A percentile compares a stretch with the other conserved stretches of the same genome.
phyloP scores from a whole-genome alignment of 2,113 vertebrate species.

The Poecile atricapillus region DNA sequence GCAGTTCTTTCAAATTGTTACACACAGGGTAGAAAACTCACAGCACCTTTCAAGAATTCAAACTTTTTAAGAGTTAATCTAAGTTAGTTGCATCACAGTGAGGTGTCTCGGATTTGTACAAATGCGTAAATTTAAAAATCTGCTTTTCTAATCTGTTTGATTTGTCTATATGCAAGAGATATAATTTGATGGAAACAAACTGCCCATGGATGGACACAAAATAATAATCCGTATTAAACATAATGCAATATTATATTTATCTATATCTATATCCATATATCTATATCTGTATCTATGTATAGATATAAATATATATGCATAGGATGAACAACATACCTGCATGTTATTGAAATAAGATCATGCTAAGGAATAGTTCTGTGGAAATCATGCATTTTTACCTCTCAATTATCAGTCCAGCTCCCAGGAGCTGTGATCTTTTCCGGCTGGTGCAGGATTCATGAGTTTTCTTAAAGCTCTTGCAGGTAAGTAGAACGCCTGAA shows the following conservation, averaged over 20 bases:
- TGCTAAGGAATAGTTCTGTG: background rate
- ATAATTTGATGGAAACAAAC: background rate
- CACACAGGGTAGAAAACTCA: background rate
- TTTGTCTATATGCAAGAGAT: background rate
- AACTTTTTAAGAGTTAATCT: background rate
- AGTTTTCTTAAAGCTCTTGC: background rate
- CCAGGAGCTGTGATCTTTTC: background rate
- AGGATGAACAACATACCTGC: background rate
- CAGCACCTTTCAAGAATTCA: background rate
- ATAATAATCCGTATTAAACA: background rate
- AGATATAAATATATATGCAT: no score
- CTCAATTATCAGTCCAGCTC: background rate
- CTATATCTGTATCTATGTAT: fast-evolving
- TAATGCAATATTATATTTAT: background rate
- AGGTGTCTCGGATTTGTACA: background rate
- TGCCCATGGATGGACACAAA: background rate
- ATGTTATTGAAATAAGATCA: background rate
- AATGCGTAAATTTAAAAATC: background rate
- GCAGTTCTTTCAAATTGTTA: background rate
- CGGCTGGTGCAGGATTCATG: background rate
- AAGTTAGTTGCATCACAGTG: background rate
- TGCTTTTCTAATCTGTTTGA: background rate
- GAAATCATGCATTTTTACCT: background rate
- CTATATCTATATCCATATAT: background rate
- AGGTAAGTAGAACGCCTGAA: background rate